phyloP scores from a whole-genome alignment of 2,888 invertebrate species.

The Galerucella calmariensis region DNA sequence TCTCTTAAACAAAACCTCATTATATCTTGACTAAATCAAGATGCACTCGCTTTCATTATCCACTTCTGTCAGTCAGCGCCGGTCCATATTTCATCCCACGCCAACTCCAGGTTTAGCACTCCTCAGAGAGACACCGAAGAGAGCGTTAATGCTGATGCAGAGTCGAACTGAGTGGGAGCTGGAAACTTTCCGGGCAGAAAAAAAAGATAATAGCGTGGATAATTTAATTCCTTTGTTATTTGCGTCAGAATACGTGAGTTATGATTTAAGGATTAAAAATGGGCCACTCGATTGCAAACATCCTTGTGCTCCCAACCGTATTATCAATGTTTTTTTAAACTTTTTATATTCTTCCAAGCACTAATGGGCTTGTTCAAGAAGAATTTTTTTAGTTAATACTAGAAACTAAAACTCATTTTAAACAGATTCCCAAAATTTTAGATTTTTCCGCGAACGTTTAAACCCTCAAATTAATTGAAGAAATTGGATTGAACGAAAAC shows the following conservation, averaged over 20 bases:
- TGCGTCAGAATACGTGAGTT: not conserved
- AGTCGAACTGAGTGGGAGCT: not conserved
- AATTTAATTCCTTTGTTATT: not conserved
- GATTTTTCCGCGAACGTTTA: no score
- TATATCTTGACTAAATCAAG: slow-evolving; percentile 52
- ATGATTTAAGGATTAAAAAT: not conserved
- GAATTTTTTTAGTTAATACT: no score
- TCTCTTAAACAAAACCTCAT: slow-evolving; percentile 53
- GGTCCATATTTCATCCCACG: slow-evolving; percentile 55
- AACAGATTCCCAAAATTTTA: no score
- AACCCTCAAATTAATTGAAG: no score
- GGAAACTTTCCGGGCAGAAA: not conserved
- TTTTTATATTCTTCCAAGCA: no score
- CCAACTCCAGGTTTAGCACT: slow-evolving; percentile 49
- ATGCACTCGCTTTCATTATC: slow-evolving; percentile 54
- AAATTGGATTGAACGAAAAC: no score
- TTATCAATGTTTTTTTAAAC: no score
- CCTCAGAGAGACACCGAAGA: slow-evolving; percentile 28
- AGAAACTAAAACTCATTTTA: no score
- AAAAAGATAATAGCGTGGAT: not conserved
- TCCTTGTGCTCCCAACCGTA: no score
- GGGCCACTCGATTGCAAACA: no score
- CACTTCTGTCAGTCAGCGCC: slow-evolving; percentile 54
- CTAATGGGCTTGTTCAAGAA: no score
- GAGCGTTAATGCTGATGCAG: slow-evolving; percentile 14